A percentile compares a stretch with the other conserved stretches of the same genome.
phyloP scores from a whole-genome alignment of 2,888 invertebrate genomes.

The Coenonympha arcania region DNA sequence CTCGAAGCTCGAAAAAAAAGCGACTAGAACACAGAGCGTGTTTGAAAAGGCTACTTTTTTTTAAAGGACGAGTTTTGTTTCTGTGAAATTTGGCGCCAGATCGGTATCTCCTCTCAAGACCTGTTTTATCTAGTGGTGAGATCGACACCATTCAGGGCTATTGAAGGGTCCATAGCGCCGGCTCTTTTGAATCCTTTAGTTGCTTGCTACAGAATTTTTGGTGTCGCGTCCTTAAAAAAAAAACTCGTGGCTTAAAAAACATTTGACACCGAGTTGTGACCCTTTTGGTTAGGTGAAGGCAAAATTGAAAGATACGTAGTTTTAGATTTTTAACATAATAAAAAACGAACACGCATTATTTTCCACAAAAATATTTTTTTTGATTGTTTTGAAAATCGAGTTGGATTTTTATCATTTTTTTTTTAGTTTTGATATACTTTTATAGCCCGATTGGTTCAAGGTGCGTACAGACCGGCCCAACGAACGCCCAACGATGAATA shows the following conservation, averaged over 20 bases:
- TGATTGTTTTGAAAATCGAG: too few species aligned
- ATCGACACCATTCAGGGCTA: constrained; percentile 56
- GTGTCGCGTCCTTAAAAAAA: not conserved
- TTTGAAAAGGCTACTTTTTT: constrained; percentile 39
- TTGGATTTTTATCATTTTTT: too few species aligned
- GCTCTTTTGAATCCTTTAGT: constrained; percentile 40
- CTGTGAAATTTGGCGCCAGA: constrained; percentile 72
- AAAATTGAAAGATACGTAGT: too few species aligned
- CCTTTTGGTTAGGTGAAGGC: too few species aligned
- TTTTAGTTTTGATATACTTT: too few species aligned
- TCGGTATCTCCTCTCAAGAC: constrained; percentile 43
- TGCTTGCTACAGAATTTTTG: not conserved
- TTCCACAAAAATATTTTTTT: too few species aligned
- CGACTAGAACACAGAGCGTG: constrained; percentile 23
- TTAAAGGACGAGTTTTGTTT: constrained; percentile 40
- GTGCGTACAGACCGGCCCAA: too few species aligned
- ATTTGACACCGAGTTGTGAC: too few species aligned
- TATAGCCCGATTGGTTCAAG: too few species aligned
- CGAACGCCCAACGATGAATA: too few species aligned
- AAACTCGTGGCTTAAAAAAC: not conserved
- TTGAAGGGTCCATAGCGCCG: constrained; percentile 39
- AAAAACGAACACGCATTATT: too few species aligned
- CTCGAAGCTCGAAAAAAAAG: constrained; percentile 15
- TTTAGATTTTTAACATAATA: too few species aligned
- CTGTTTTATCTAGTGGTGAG: constrained; percentile 50